A percentile compares a stretch with the other conserved stretches of the same genome.
Conservation (phyloP, 2,113 vertebrate species). For the Microcebus murinus region DNA sequence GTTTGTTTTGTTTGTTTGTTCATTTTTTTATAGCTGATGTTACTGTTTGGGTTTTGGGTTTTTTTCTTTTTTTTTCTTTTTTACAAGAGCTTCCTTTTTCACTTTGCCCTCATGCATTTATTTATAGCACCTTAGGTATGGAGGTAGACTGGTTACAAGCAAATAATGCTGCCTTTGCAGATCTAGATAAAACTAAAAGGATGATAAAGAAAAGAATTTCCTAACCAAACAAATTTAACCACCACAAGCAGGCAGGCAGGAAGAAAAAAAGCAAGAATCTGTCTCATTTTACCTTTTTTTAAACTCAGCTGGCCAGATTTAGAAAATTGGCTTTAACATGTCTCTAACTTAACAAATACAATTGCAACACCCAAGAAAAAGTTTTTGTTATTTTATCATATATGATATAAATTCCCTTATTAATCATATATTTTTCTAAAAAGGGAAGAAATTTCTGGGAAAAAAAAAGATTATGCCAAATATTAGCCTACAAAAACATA, state of each 20-base stretch:
- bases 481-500: not conserved
- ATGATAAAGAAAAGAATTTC: conserved; percentile 27
- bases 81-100: conserved; percentile 40
- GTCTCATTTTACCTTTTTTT: not conserved
- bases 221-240: conserved; percentile 35
- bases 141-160: conserved; percentile 16
- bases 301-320: not conserved
- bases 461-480: not conserved
- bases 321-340: not conserved
- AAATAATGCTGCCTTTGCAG: conserved; percentile 30
- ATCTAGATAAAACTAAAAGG: conserved; percentile 18
- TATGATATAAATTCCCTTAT: not conserved
- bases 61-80: not conserved
- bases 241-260: not conserved
- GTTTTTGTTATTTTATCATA: not conserved
- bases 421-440: not conserved
- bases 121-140: conserved; percentile 16
- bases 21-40: not conserved
- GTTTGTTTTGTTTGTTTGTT: not conserved
- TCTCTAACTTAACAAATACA: not conserved
- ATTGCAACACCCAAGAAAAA: not conserved
- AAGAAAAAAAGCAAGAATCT: not conserved
- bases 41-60: not conserved
- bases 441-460: not conserved
- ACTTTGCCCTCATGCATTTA: conserved; percentile 40